A percentile compares a stretch with the other conserved stretches of the same genome.
Evolutionary conservation across 2,797 vertebrate genomes (phyloP).

Genomic region (Rhynchonycteris naso): DNA sequence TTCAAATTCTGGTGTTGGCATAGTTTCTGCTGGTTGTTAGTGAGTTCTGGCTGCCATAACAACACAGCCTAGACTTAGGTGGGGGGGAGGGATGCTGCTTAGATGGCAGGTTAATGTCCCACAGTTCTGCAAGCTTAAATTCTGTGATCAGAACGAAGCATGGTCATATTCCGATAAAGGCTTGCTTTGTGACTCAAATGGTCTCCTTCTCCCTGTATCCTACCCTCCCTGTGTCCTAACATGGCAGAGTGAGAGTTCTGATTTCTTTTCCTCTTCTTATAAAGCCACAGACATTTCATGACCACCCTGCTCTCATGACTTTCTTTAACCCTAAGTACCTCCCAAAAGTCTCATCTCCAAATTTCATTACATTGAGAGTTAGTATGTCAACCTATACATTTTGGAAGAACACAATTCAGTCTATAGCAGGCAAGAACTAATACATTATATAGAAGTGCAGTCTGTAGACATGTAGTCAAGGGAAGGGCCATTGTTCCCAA

Average conservation of each 20-base stretch:
- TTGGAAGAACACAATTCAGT: not conserved
- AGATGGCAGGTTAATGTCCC: not conserved
- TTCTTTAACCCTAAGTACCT: not conserved
- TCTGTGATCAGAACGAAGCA: not conserved
- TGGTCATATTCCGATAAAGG: not conserved
- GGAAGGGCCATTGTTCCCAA: not conserved
- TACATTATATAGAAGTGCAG: not conserved
- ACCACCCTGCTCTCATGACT: not conserved
- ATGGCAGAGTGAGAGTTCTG: too few relatives aligned
- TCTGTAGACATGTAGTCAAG: not conserved
- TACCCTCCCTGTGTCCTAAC: not conserved
- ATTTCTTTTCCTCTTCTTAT: not conserved
- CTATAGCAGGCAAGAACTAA: not conserved
- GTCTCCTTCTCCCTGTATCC: not conserved
- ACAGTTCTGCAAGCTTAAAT: not conserved
- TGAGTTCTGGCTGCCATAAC: not conserved
- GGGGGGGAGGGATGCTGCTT: not conserved
- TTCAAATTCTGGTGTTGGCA: fast-evolving
- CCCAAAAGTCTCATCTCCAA: not conserved
- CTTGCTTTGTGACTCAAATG: not conserved
- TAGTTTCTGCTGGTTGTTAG: not conserved
- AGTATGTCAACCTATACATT: not conserved
- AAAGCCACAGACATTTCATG: not conserved
- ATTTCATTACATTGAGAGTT: not conserved
- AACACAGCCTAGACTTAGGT: not conserved